phyloP scores from a whole-genome alignment of 2,888 invertebrate genomes.

The Mythimna vitellina region DNA sequence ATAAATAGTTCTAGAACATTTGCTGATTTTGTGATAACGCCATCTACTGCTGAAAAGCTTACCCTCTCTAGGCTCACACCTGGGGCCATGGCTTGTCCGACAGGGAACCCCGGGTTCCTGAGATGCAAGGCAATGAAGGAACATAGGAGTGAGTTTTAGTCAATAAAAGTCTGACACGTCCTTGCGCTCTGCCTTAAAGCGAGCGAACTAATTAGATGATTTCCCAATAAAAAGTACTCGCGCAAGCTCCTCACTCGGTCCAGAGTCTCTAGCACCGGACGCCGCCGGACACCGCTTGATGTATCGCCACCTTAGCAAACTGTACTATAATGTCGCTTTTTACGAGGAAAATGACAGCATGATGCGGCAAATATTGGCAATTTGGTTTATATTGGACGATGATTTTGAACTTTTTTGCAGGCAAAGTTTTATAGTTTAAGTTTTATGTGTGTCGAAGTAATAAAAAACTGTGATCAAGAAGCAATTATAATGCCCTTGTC shows the following conservation, averaged over 20 bases:
- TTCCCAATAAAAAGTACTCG: neutral
- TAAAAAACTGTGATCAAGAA: neutral
- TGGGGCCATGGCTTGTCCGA: no score
- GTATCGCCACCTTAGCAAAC: conserved; percentile 38
- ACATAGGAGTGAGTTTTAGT: no score
- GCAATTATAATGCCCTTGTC: neutral
- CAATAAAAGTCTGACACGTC: no score
- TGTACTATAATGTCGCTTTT: conserved; percentile 16
- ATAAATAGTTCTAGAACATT: no score
- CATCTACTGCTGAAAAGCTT: no score
- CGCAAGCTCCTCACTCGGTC: neutral
- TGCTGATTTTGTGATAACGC: no score
- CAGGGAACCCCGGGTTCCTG: no score
- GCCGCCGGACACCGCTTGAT: conserved; percentile 34
- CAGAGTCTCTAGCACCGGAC: neutral
- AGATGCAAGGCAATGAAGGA: no score
- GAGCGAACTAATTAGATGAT: no score
- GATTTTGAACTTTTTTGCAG: conserved; percentile 7
- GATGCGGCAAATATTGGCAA: conserved; percentile 15
- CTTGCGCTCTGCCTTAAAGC: no score
- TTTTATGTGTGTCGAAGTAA: neutral
- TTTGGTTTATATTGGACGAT: conserved; percentile 13
- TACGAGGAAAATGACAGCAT: conserved; percentile 18
- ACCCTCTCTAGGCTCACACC: no score
- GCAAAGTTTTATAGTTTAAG: neutral